Conservation (phyloP, 2,888 invertebrate genomes). For the Drosophila percnosoma region DNA sequence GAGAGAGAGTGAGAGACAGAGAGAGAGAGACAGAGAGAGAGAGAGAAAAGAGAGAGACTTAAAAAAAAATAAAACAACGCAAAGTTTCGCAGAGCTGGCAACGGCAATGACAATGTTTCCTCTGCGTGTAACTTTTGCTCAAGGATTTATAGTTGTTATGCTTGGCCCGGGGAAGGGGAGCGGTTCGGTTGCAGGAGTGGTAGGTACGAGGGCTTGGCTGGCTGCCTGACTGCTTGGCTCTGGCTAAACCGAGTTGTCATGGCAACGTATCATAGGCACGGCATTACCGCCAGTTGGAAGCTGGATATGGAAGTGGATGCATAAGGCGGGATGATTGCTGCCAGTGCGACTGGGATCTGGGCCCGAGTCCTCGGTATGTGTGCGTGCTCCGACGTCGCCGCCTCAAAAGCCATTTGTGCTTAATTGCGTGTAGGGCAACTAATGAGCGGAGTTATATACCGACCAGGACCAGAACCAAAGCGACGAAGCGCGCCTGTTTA, state of each 20-base stretch:
- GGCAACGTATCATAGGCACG: constrained; percentile 61
- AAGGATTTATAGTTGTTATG: constrained; percentile 73
- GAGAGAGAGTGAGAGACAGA: not conserved
- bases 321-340: constrained; percentile 11
- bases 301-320: constrained; percentile 31
- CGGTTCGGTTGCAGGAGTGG: not conserved
- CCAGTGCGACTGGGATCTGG: constrained; percentile 21
- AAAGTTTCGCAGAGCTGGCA: constrained; percentile 61
- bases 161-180: constrained; percentile 5
- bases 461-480: constrained; percentile 34
- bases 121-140: constrained; percentile 73
- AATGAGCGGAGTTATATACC: constrained; percentile 79
- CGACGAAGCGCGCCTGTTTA: constrained; percentile 58
- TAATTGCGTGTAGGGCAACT: constrained; percentile 84
- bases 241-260: constrained; percentile 65
- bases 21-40: not conserved
- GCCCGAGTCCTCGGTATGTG: constrained; percentile 30
- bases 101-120: constrained; percentile 75
- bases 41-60: not conserved
- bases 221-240: constrained; percentile 33
- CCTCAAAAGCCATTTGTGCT: constrained; percentile 83
- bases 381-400: constrained; percentile 57
- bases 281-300: constrained; percentile 45
- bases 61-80: constrained; percentile 47
- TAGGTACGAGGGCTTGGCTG: constrained; percentile 7